These are phyloP conservation scores for Conus canariensis DNA, from an alignment of 2,888 invertebrate genomes.

Conservation along the genomic window DNA sequence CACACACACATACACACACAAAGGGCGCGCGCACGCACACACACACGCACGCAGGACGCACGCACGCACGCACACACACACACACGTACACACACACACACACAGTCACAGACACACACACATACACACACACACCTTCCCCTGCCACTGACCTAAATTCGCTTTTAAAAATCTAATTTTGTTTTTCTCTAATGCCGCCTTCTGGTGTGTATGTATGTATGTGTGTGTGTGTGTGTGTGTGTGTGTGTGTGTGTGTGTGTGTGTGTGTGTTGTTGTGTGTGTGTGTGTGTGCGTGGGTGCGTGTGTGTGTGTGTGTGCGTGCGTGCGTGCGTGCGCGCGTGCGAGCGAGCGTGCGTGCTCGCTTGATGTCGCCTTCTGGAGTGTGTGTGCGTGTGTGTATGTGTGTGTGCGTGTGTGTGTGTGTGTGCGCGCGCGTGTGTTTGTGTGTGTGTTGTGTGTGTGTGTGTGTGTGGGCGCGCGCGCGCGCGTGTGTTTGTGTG, in stretches of 20 bases:
- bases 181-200: too few species aligned
- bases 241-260: too few species aligned
- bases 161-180: too few species aligned
- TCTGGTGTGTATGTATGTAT: too few species aligned
- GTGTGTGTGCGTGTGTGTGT: too few species aligned
- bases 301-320: conserved; percentile 3
- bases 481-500: background rate
- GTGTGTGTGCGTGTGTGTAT: background rate
- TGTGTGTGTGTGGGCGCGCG: background rate
- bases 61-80: too few species aligned
- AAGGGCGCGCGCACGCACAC: background rate
- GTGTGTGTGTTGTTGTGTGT: too few species aligned
- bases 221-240: too few species aligned
- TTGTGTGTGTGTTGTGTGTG: background rate
- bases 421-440: background rate
- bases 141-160: too few species aligned
- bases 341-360: background rate
- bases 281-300: background rate
- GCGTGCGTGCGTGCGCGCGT: background rate
- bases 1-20: background rate
- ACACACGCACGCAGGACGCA: background rate
- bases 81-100: too few species aligned
- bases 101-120: too few species aligned
- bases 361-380: background rate
- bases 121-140: too few species aligned